Base-by-base conservation (phyloP, 2,113 vertebrate species). In the Chloebia gouldiae region DNA sequence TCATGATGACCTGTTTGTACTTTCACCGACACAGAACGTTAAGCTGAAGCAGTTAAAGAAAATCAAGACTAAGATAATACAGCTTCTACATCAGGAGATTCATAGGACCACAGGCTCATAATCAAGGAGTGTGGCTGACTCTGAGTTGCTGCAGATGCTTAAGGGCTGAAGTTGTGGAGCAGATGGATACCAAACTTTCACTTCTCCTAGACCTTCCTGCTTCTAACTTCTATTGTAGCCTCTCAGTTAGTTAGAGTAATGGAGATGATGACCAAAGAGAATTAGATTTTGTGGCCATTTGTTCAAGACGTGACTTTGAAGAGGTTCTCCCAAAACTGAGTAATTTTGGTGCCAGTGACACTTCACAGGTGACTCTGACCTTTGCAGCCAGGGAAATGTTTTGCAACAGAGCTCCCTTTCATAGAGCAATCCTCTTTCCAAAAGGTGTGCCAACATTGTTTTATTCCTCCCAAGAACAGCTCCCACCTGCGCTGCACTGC, bases 31-130 rank as follows among this genome's bases (percentile, higher is more conserved):
- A 93, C 57, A 91, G 91, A 78, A 91, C 3, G 1, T 92, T 95
- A 91, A 87, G 23, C 47, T 64, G 81, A 81, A 87, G 61, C 49
- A 95, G 61, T 92, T 86, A 86, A 88, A 94, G 42, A 63, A 96
- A 88, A 86, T 85, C 39, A 90, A 86, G 70, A 59, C 57, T 80
- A 92, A 66, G 88, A 59, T 90, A 81, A 81, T 73, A 40, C 45
- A 68, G 49, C 16, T 84, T 86, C 76, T 81, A 13, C 61, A 59
- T 88, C 80, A 84, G 60, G 60, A 83, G 56, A 86, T 78, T 63
- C 40, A 4, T 63, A 88, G 51, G 75, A 73, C 35, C 30, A 56
- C n/a, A 50, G 49, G 71, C 61, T 82, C n/a, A 11, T 90, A 90
- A 89, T 85, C 3, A 11, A 86, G 68, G 47, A 33, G 25, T 6